phyloP scores from a whole-genome alignment of 2,113 vertebrate genomes.

The Salvelinus fontinalis region DNA sequence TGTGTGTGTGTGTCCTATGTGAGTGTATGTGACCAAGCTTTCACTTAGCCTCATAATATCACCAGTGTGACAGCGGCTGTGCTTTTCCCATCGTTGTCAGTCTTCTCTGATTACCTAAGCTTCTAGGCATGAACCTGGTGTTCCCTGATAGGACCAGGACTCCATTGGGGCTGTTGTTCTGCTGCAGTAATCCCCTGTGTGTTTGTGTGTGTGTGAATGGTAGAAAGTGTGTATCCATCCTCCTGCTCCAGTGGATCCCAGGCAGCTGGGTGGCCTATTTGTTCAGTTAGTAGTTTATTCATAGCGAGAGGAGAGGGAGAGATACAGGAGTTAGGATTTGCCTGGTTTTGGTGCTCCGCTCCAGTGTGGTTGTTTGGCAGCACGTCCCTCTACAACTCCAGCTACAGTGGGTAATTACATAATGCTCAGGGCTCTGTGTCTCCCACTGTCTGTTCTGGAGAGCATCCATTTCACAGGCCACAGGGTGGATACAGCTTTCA shows the following conservation, averaged over 20 bases:
- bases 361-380: not conserved
- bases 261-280: conserved; percentile 3
- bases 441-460: conserved; percentile 54
- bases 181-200: conserved; percentile 25
- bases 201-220: not conserved
- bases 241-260: not conserved
- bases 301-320: not conserved
- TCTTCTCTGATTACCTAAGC: conserved; percentile 41
- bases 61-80: conserved; percentile 6
- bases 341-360: not conserved
- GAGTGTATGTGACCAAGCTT: not conserved
- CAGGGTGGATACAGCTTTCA: not conserved
- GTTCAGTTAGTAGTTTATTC: not conserved
- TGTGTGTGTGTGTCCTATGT: too few relatives aligned
- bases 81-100: not conserved
- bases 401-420: conserved; percentile 47
- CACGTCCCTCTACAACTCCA: not conserved
- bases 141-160: conserved; percentile 29
- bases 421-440: conserved; percentile 43
- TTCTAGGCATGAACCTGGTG: conserved; percentile 35
- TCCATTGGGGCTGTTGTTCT: conserved; percentile 37
- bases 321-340: not conserved
- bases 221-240: not conserved
- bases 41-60: not conserved
- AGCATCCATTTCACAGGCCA: conserved; percentile 42